A percentile compares a stretch with the other conserved stretches of the same genome.
Evolutionary conservation across 2,888 invertebrate genomes (phyloP).

Genomic region (Agapostemon virescens): DNA sequence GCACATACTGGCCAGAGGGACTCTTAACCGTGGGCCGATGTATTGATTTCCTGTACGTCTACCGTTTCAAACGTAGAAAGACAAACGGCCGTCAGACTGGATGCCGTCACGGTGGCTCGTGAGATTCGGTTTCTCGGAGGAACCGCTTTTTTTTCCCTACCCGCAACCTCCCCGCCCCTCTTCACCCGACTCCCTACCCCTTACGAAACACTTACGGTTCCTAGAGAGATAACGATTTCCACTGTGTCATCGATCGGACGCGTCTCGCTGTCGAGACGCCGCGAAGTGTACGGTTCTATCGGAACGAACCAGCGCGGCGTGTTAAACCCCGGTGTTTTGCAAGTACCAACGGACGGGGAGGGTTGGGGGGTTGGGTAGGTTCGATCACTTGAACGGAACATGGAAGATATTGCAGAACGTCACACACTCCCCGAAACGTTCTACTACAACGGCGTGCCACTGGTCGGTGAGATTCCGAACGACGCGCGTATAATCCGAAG

Average conservation of each 20-base stretch:
- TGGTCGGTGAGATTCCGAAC: slow-evolving; percentile 15
- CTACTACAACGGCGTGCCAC: slow-evolving; percentile 32
- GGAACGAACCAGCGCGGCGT: background rate
- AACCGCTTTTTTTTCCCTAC: background rate
- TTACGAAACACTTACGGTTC: background rate
- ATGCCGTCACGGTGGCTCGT: slow-evolving; percentile 28
- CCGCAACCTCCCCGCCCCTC: too few relatives aligned
- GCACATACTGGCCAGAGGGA: slow-evolving; percentile 46
- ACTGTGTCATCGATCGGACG: background rate
- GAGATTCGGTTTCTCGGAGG: slow-evolving; percentile 38
- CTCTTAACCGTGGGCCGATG: slow-evolving; percentile 70
- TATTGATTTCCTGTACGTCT: slow-evolving; percentile 77
- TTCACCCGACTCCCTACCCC: background rate
- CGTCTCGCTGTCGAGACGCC: background rate
- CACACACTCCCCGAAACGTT: slow-evolving; percentile 34
- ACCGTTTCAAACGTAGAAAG: slow-evolving; percentile 76
- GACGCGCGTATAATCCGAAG: slow-evolving; percentile 5
- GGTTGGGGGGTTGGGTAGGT: too few relatives aligned
- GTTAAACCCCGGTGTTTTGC: background rate
- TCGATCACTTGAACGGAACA: slow-evolving; percentile 24
- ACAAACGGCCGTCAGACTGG: slow-evolving; percentile 68
- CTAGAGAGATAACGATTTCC: background rate
- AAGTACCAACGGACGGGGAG: too few relatives aligned
- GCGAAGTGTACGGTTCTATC: background rate
- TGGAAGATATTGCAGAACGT: slow-evolving; percentile 22